Conservation (phyloP, 2,888 invertebrate species). For the Gryllus longicercus region DNA sequence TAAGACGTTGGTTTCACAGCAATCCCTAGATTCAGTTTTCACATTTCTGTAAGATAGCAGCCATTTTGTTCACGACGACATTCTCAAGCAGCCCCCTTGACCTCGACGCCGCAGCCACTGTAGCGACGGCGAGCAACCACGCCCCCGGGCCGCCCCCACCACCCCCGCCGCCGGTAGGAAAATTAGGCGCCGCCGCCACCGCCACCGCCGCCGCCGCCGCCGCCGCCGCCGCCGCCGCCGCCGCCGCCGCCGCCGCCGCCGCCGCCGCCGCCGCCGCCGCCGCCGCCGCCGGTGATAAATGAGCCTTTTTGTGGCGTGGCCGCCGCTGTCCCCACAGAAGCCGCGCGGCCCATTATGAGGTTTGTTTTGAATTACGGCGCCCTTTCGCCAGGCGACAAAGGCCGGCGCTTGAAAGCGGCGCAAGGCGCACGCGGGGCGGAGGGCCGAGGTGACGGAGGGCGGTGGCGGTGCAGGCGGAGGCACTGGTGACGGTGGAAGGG, state of each 20-base stretch:
- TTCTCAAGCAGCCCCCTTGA: too few species aligned
- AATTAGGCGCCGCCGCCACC: constrained; percentile 21
- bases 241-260: neutral
- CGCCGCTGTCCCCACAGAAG: constrained; percentile 32
- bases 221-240: constrained; percentile 23
- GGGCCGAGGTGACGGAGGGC: neutral
- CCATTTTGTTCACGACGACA: too few species aligned
- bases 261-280: neutral
- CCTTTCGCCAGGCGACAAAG: constrained; percentile 31
- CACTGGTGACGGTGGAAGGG: too few species aligned
- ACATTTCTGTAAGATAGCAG: too few species aligned
- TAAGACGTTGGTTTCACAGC: too few species aligned
- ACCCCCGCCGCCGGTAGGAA: neutral
- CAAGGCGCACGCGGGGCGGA: neutral
- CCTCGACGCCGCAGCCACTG: too few species aligned
- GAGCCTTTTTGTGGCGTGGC: constrained; percentile 30
- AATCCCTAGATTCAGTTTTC: too few species aligned
- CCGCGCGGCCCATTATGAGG: constrained; percentile 36
- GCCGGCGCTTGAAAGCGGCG: constrained; percentile 18
- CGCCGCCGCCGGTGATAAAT: constrained; percentile 34
- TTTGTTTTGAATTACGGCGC: constrained; percentile 38
- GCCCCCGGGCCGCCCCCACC: too few species aligned
- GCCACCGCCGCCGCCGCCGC: neutral
- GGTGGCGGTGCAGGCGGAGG: too few species aligned
- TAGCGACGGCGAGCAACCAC: too few species aligned